Conservation (phyloP, 2,888 invertebrate genomes). For the Drosophila melanosoma region DNA sequence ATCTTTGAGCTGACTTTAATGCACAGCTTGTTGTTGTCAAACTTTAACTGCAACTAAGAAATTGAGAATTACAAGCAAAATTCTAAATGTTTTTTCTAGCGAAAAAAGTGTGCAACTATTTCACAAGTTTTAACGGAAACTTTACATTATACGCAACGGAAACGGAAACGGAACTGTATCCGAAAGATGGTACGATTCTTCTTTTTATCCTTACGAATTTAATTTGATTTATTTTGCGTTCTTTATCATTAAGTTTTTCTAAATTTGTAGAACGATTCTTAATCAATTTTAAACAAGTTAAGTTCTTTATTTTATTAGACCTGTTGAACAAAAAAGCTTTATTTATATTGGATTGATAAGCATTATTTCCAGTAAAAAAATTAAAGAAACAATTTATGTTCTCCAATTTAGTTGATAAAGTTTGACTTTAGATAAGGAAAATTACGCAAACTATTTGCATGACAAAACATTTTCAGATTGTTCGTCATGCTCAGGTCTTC, state of each 20-base stretch:
- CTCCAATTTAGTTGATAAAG: neutral
- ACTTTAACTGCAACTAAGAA: neutral
- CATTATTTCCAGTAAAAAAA: neutral
- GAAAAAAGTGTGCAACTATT: neutral
- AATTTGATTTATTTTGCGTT: neutral
- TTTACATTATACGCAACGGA: neutral
- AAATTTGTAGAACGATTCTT: neutral
- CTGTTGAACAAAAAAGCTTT: neutral
- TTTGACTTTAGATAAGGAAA: constrained; percentile 19
- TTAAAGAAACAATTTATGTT: neutral
- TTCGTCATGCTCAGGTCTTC: constrained; percentile 22
- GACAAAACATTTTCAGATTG: constrained; percentile 7
- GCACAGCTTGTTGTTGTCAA: neutral
- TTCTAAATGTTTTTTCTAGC: neutral
- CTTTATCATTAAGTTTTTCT: neutral
- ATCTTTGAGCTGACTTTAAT: neutral
- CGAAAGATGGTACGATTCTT: neutral
- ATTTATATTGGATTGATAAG: neutral
- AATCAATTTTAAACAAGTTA: neutral
- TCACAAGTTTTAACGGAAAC: neutral
- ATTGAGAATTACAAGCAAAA: neutral
- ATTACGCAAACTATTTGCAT: constrained; percentile 7
- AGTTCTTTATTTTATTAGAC: neutral
- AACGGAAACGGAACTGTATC: neutral
- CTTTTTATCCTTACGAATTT: neutral